Evolutionary conservation across 1,140 invertebrate genomes (phyloP).

Genomic region (Trinorchestia longiramus): DNA sequence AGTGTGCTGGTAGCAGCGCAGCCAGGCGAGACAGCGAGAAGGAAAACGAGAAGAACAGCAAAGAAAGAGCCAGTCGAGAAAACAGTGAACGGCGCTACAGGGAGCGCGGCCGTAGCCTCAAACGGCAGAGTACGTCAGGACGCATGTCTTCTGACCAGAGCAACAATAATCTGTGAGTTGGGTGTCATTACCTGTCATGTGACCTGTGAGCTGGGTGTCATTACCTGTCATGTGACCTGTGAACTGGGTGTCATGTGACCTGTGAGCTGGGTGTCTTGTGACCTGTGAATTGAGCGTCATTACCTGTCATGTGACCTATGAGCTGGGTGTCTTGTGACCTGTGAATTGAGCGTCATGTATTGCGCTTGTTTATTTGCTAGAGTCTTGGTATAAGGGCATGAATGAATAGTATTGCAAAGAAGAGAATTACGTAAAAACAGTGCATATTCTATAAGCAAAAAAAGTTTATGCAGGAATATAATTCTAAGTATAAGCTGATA

Average conservation of each 20-base stretch:
- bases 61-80: constrained; percentile 27
- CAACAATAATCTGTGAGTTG: constrained; percentile 40
- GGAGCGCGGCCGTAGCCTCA: constrained; percentile 62
- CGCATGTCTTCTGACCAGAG: constrained; percentile 29
- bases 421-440: too few relatives aligned
- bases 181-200: not conserved
- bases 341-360: not conserved
- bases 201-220: not conserved
- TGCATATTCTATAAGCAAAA: too few relatives aligned
- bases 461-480: too few relatives aligned
- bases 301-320: not conserved
- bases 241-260: not conserved
- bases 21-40: constrained; percentile 57
- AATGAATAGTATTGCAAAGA: too few relatives aligned
- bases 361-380: not conserved
- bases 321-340: not conserved
- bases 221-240: not conserved
- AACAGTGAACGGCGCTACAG: constrained; percentile 44
- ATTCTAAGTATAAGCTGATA: too few relatives aligned
- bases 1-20: not conserved
- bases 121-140: constrained; percentile 54
- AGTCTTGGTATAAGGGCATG: not conserved
- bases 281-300: not conserved
- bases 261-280: not conserved
- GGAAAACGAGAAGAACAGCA: constrained; percentile 61